Conservation (phyloP, 2,888 invertebrate species). For the Epinotia nisella region DNA sequence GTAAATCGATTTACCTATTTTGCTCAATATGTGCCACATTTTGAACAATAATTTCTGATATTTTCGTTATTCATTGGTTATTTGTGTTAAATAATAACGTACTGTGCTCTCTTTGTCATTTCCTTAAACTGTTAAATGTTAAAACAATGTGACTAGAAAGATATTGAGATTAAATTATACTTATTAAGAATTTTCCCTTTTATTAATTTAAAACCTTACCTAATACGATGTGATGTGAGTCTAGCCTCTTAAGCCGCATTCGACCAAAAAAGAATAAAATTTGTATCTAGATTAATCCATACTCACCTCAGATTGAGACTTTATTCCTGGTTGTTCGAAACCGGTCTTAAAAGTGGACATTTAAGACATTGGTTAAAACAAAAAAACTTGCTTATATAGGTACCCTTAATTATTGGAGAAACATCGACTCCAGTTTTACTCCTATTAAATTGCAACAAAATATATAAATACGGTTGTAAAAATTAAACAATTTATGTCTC, state of each 20-base stretch:
- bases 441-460: too few relatives aligned
- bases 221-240: too few relatives aligned
- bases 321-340: too few relatives aligned
- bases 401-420: not conserved
- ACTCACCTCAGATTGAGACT: too few relatives aligned
- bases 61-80: not conserved
- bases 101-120: not conserved
- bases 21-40: constrained; percentile 7
- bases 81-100: not conserved
- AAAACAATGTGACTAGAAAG: not conserved
- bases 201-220: not conserved
- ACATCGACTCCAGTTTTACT: not conserved
- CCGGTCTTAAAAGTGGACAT: too few relatives aligned
- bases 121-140: not conserved
- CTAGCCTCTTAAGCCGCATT: too few relatives aligned
- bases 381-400: not conserved
- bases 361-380: too few relatives aligned
- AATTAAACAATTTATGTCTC: not conserved
- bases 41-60: not conserved
- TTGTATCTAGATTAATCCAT: too few relatives aligned
- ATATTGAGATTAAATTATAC: constrained; percentile 1
- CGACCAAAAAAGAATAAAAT: too few relatives aligned
- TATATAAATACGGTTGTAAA: not conserved
- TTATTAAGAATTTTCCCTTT: not conserved
- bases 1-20: not conserved